These are phyloP conservation scores for Perizoma affinitatum DNA, from an alignment of 2,888 invertebrate species.

Conservation along the genomic window DNA sequence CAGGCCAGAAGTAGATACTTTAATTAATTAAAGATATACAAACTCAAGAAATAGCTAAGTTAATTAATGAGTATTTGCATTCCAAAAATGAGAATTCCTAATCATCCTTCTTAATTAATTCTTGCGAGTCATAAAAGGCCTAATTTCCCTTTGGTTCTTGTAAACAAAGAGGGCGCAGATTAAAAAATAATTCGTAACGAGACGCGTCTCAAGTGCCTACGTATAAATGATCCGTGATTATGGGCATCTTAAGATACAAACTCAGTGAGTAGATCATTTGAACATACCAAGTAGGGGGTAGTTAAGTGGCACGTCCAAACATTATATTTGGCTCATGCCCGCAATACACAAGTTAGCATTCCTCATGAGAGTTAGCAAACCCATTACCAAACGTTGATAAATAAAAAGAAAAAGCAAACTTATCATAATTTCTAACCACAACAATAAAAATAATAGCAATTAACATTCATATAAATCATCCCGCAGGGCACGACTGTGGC, in stretches of 20 bases:
- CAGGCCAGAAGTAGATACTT: conserved; percentile 18
- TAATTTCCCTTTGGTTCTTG: conserved; percentile 47
- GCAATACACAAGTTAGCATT: no score
- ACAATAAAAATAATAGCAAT: no score
- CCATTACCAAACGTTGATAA: no score
- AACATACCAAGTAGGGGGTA: no score
- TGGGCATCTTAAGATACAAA: conserved; percentile 37
- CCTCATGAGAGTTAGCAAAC: no score
- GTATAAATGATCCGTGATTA: conserved; percentile 44
- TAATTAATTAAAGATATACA: conserved; percentile 25
- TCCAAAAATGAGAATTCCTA: conserved; percentile 37
- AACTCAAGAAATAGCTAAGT: conserved; percentile 20
- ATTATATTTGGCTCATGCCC: no score
- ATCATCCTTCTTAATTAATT: conserved; percentile 46
- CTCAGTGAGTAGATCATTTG: neutral
- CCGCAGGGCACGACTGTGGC: no score
- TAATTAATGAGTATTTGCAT: conserved; percentile 29
- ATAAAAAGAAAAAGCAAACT: no score
- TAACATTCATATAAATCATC: no score
- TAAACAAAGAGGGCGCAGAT: conserved; percentile 41
- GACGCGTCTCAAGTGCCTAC: conserved; percentile 34
- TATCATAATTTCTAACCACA: no score
- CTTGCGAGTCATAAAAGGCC: conserved; percentile 44
- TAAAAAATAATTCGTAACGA: conserved; percentile 22
- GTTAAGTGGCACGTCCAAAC: no score